phyloP scores from a whole-genome alignment of 30 jellyfish, hydroid and myxozoan genomes.

The Cassiopea xamachana region DNA sequence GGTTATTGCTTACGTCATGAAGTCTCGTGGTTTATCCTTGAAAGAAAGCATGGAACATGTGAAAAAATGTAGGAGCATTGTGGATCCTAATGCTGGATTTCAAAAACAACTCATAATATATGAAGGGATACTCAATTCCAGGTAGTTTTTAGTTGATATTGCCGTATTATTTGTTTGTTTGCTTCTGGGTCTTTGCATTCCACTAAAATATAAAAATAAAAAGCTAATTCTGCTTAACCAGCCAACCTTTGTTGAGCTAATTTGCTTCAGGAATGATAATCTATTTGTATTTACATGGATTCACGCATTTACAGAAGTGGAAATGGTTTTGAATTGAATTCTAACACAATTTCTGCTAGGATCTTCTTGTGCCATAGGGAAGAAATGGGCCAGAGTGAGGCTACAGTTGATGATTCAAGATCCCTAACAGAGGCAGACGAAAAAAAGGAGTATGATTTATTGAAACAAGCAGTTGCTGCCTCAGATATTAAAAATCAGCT shows the following conservation, averaged over 20 bases:
- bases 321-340: slow-evolving; percentile 27
- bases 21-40: slow-evolving; percentile 72
- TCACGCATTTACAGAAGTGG: background rate
- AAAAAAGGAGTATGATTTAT: slow-evolving; percentile 18
- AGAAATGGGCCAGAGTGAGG: slow-evolving; percentile 7
- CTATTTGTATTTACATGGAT: too few relatives aligned
- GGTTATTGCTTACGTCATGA: slow-evolving; percentile 92
- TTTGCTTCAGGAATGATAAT: too few relatives aligned
- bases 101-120: slow-evolving; percentile 83
- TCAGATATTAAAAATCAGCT: slow-evolving; percentile 41
- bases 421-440: slow-evolving; percentile 37
- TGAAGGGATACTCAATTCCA: slow-evolving; percentile 90
- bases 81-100: slow-evolving; percentile 91
- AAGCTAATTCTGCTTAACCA: too few relatives aligned
- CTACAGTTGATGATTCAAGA: background rate
- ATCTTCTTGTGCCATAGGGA: slow-evolving; percentile 47
- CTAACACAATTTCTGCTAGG: slow-evolving; percentile 59
- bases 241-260: too few relatives aligned
- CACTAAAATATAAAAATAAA: too few relatives aligned
- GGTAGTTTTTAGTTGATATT: slow-evolving; percentile 26
- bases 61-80: slow-evolving; percentile 75
- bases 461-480: slow-evolving; percentile 71
- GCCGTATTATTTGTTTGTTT: background rate
- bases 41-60: slow-evolving; percentile 78
- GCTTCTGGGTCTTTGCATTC: background rate